Base-by-base conservation (phyloP, 2,797 vertebrate genomes). In the Enteromius fasciolatus region DNA sequence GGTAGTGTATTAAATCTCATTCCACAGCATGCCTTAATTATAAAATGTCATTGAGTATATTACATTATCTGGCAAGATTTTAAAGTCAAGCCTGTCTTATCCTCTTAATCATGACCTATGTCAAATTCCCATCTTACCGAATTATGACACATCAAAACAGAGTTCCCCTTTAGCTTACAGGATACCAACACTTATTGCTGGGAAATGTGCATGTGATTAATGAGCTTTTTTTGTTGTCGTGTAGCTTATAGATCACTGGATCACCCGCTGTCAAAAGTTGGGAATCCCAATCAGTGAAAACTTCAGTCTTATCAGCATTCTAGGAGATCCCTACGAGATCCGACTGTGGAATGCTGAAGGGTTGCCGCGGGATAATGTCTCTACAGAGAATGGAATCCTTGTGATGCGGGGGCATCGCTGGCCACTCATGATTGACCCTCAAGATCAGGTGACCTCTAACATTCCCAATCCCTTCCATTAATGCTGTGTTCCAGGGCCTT, bases 371-470 rank as follows among this genome's bases (percentile, higher is more conserved):
- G 96, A 97, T 87, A 84, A 87, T 3, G 89, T 96, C 80, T 97
- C 96, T 20, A 96, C 94, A 0, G 96, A 97, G 88, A 97, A 97
- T 14, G 94, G 95, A 25, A 95, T 97, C 89, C 89, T 97, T 87
- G 96, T 96, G 86, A 95, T 95, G 10, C 91, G 93, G 4, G 95
- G 95, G 31, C 94, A 92, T 70, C 94, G 95, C 70, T 97, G 96
- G 95, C 96, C 96, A 39, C 92, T 97, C 63, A 96, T 97, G 95
- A 97, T 97, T 76, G 96, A 97, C 86, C 95, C 95, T 6, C 96
- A 97, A 88, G 96, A 97, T 90, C 95, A 97, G 93, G 96, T 96
- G 85, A 89, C 68, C 61, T 68, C 36, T 77, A 14, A 44, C 41
- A 39, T 28, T 41, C 44, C 57, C 28, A 39, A 9, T 57, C 74